A percentile compares a stretch with the other conserved stretches of the same genome.
These are phyloP conservation scores for Cephonodes hylas DNA, from an alignment of 2,888 invertebrate species.

Conservation along the genomic window DNA sequence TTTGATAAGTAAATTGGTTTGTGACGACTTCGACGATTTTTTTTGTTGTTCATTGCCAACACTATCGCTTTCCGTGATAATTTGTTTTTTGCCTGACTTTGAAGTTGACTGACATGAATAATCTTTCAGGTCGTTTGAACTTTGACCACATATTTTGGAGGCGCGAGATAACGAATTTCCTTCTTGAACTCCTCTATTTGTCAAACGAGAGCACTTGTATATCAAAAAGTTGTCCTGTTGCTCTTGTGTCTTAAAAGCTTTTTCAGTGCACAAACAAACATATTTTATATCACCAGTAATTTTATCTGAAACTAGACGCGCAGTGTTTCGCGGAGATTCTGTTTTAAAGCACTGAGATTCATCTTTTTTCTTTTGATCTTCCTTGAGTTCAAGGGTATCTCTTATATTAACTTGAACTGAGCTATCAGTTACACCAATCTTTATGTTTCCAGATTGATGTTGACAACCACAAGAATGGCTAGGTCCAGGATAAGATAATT, in stretches of 20 bases:
- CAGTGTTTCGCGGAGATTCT: slow-evolving; percentile 27
- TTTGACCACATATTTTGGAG: background rate
- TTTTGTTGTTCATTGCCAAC: slow-evolving; percentile 25
- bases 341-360: slow-evolving; percentile 26
- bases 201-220: slow-evolving; percentile 58
- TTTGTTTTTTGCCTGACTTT: background rate
- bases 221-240: slow-evolving; percentile 53
- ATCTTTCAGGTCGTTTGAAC: background rate
- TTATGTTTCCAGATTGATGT: slow-evolving; percentile 41
- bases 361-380: slow-evolving; percentile 17
- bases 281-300: slow-evolving; percentile 51
- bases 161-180: slow-evolving; percentile 26
- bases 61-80: slow-evolving; percentile 18
- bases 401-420: slow-evolving; percentile 61
- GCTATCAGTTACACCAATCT: slow-evolving; percentile 52
- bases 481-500: slow-evolving; percentile 38
- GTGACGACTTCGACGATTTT: slow-evolving; percentile 56
- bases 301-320: slow-evolving; percentile 33
- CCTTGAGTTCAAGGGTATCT: slow-evolving; percentile 24
- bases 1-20: slow-evolving; percentile 54
- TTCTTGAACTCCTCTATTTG: slow-evolving; percentile 40
- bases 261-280: slow-evolving; percentile 57
- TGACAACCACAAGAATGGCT: slow-evolving; percentile 60
- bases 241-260: slow-evolving; percentile 32
- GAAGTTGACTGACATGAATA: background rate